Base-by-base conservation (phyloP, 2,888 invertebrate genomes). In the Heliothis peltigera region DNA sequence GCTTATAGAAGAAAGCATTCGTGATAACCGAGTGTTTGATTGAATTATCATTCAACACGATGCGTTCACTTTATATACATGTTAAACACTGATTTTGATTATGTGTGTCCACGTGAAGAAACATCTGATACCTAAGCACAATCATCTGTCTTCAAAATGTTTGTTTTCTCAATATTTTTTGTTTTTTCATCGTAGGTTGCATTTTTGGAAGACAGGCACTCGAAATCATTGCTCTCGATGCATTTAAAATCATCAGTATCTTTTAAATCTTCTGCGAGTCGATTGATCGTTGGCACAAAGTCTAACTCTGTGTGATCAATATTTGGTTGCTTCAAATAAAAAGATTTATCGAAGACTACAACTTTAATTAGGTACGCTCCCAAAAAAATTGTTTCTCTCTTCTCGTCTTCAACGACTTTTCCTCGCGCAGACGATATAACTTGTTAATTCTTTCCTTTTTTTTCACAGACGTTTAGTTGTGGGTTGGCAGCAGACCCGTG, bases 401-500 rank as follows among this genome's bases (percentile, higher is more conserved):
- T 12, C 32, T 32, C 12, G 12, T 32, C 8, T 32, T n/a, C n/a
- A n/a, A n/a, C n/a, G n/a, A n/a, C n/a, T n/a, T n/a, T n/a, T n/a
- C n/a, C n/a, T n/a, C n/a, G n/a, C n/a, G n/a, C n/a, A n/a, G n/a
- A 10, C 32, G 10, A 12, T 32, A 32, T 12, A 32, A 12, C 10
- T 10, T 32, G 12, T 12, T 32, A 12, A 32, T 32, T 12, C 32
- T 32, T 12, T 32, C 2, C 10, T 32, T 0, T 32, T 57, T 19
- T 12, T 58, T 62, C 71, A 0, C 86, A 92, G 92, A 63, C 91
- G 92, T 32, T 97, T 99, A 96, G 96, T 98, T 42, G 94, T 97
- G 32, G 98, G 98, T 51, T 98, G 98, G 95, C 98, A 98, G 82
- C 98, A 98, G 91, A 97, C 98, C 12, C 95, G 97, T 39, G 97